Evolutionary conservation across 2,888 invertebrate species (phyloP).

Genomic region (Synanthedon vespiformis): DNA sequence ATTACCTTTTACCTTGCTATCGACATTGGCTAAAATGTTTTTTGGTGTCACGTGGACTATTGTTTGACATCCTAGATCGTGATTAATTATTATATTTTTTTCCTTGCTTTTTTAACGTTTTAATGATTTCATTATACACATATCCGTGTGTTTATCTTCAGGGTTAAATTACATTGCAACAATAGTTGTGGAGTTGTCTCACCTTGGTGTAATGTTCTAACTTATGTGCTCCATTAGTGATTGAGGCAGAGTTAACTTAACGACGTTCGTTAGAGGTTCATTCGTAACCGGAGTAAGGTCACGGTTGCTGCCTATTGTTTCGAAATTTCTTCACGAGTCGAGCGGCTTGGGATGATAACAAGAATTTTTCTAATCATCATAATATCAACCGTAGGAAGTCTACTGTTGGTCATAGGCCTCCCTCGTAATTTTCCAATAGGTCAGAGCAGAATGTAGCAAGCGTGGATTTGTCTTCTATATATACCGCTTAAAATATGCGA

Average conservation of each 20-base stretch:
- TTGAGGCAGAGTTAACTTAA: slow-evolving; percentile 13
- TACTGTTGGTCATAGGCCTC: too few species aligned
- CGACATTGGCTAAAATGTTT: too few species aligned
- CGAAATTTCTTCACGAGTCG: neutral
- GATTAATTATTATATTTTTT: neutral
- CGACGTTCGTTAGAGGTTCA: slow-evolving; percentile 34
- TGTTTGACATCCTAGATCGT: neutral
- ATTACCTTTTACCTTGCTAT: too few species aligned
- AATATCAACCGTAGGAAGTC: too few species aligned
- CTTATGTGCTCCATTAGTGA: slow-evolving; percentile 33
- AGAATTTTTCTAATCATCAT: too few species aligned
- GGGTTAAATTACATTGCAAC: slow-evolving; percentile 12
- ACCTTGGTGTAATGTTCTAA: slow-evolving; percentile 44
- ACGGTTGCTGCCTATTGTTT: slow-evolving; percentile 15
- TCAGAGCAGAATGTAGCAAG: too few species aligned
- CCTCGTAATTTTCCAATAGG: too few species aligned
- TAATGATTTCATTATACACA: neutral
- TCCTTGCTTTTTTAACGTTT: neutral
- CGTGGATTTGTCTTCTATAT: too few species aligned
- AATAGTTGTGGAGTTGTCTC: slow-evolving; percentile 16
- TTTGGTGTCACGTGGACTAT: too few species aligned
- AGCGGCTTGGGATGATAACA: too few species aligned
- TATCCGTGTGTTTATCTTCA: slow-evolving; percentile 22
- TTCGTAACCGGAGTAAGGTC: slow-evolving; percentile 43
- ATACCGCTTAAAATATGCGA: too few species aligned